These are phyloP conservation scores for Rhodinocichla rosea DNA, from an alignment of 2,113 vertebrate species.

Conservation along the genomic window DNA sequence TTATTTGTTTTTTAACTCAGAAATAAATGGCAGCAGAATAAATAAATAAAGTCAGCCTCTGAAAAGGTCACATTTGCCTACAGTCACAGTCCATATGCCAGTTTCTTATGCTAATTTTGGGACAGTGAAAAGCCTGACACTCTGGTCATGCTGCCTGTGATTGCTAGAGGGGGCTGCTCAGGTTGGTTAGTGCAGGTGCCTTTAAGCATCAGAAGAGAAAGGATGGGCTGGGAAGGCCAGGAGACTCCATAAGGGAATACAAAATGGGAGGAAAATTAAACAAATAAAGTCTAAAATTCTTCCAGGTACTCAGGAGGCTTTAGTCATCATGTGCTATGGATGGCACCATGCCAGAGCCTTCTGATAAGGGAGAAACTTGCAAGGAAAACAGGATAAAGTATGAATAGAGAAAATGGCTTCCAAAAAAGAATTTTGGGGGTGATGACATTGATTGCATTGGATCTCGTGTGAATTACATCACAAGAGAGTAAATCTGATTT, in stretches of 20 bases:
- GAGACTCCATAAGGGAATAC: not conserved
- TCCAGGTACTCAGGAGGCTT: not conserved
- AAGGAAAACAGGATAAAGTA: not conserved
- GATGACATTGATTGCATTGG: not conserved
- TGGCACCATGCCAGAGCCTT: not conserved
- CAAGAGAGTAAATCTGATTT: not conserved
- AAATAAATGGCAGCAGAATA: conserved; percentile 11
- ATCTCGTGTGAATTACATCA: not conserved
- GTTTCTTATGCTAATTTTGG: conserved; percentile 11
- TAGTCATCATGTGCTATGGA: not conserved
- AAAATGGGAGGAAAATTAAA: not conserved
- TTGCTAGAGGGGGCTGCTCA: not conserved
- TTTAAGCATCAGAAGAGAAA: not conserved
- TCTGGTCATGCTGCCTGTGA: not conserved
- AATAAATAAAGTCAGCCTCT: conserved; percentile 21
- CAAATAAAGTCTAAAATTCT: not conserved
- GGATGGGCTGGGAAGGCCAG: not conserved
- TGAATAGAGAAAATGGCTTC: not conserved
- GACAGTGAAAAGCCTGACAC: not conserved
- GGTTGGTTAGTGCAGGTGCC: fast-evolving
- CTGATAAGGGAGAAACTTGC: not conserved
- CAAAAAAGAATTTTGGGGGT: not conserved
- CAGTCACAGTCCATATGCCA: not conserved
- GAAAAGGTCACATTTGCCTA: conserved; percentile 48
- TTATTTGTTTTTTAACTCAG: not conserved